Evolutionary conservation across 2,888 invertebrate species (phyloP).

Genomic region (Tupiocoris notatus): DNA sequence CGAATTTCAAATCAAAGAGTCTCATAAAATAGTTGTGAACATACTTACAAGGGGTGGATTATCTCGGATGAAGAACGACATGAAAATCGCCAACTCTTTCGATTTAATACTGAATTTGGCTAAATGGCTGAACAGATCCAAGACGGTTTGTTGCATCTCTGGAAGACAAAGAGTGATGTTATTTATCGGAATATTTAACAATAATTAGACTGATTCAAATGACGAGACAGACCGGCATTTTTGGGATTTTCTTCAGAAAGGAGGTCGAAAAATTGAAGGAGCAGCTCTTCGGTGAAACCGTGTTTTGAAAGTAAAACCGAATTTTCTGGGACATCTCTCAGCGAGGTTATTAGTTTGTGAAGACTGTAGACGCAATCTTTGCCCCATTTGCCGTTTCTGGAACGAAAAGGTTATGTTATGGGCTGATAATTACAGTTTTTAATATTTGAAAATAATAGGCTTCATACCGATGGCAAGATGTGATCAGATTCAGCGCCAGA

Average conservation of each 20-base stretch:
- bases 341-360: slow-evolving; percentile 42
- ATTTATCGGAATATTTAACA: not conserved
- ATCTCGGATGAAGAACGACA: slow-evolving; percentile 61
- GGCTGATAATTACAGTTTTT: too few species aligned
- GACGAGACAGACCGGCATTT: slow-evolving; percentile 8
- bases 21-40: not conserved
- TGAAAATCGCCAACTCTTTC: slow-evolving; percentile 60
- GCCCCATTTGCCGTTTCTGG: slow-evolving; percentile 37
- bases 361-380: slow-evolving; percentile 44
- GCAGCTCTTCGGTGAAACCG: slow-evolving; percentile 42
- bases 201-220: not conserved
- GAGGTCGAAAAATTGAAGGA: slow-evolving; percentile 44
- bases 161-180: slow-evolving; percentile 22
- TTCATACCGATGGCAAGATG: slow-evolving; percentile 45
- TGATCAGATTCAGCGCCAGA: slow-evolving; percentile 58
- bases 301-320: slow-evolving; percentile 37
- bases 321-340: slow-evolving; percentile 45
- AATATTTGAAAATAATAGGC: not conserved
- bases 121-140: slow-evolving; percentile 63
- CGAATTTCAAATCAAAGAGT: not conserved
- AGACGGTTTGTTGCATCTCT: slow-evolving; percentile 66
- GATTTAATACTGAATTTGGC: slow-evolving; percentile 60
- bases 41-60: slow-evolving; percentile 58
- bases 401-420: slow-evolving; percentile 15
- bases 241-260: slow-evolving; percentile 32